phyloP scores from a whole-genome alignment of 37 sponge, comb jelly and placozoan species.

The Crambe crambe region DNA sequence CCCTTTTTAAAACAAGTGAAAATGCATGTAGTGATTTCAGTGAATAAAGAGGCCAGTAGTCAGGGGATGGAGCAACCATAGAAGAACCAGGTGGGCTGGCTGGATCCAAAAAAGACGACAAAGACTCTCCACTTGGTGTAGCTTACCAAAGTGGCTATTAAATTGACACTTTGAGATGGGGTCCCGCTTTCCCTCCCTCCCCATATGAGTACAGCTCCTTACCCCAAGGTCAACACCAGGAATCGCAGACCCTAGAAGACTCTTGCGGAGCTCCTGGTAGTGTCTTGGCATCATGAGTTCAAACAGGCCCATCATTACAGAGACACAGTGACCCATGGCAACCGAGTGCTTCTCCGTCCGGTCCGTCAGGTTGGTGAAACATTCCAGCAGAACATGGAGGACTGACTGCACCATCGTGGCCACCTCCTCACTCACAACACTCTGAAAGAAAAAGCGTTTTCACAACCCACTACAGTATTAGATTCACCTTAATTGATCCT shows the following conservation, averaged over 20 bases:
- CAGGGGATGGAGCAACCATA: too few relatives aligned
- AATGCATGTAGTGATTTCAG: too few relatives aligned
- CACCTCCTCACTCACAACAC: conserved; percentile 30
- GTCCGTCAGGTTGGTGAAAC: conserved; percentile 32
- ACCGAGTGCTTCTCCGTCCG: conserved; percentile 9
- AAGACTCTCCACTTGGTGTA: too few relatives aligned
- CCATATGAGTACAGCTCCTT: too few relatives aligned
- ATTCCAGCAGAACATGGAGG: conserved; percentile 36
- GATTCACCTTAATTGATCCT: too few relatives aligned
- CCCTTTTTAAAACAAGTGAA: too few relatives aligned
- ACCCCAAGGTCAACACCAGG: conserved; percentile 24
- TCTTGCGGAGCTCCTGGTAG: conserved; percentile 25
- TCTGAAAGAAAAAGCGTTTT: background rate
- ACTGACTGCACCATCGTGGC: conserved; percentile 22
- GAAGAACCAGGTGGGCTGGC: too few relatives aligned
- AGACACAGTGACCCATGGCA: conserved; percentile 41
- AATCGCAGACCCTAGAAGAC: background rate
- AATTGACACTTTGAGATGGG: too few relatives aligned
- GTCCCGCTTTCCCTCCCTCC: too few relatives aligned
- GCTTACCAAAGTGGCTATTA: too few relatives aligned
- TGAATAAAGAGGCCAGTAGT: too few relatives aligned
- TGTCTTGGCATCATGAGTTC: conserved; percentile 57
- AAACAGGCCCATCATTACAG: conserved; percentile 32
- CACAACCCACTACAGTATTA: background rate
- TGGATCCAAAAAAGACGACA: too few relatives aligned